Evolutionary conservation across 92 coral and sea anemone genomes (phyloP), one percentile per base, ranked within the genome.

Genomic region (Parazoanthus darwini): DNA sequence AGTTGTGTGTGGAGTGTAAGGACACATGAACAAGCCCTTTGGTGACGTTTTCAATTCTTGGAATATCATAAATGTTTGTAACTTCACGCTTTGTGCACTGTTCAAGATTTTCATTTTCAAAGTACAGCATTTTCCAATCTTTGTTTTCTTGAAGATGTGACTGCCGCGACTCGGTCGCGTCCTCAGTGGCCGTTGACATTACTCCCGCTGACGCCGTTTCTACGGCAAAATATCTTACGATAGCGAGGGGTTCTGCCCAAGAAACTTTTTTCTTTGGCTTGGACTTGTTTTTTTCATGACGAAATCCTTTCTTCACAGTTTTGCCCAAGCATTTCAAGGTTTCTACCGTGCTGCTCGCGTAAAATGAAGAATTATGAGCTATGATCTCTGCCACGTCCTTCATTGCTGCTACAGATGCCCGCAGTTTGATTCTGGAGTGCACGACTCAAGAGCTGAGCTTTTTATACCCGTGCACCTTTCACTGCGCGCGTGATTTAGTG

Each of bases 171-270:
- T 81, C 23, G 35, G 5, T 3, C 39, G 77, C n/a, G 7, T 84
- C 43, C 26, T 36, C 63, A 1, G 26, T 0, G 14, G 79, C 6
- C 29, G 7, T 36, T 9, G 33, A 18, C 79, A 48, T 84, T 11
- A 15, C 79, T 26, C 18, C 37, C n/a, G 26, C 29, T 2, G 44
- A 7, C 10, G 33, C 39, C 8, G 39, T 71, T 39, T 84, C 87
- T 0, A 26, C 42, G 29, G 78, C 6, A 46, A 84, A 84, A 71
- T 48, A 84, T 48, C 74, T 84, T 29, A 84, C 87, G 79, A 42
- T 26, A 33, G 87, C 29, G 6, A 84, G 67, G 14, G 87, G 87
- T n/a, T 84, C 79, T 43, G 87, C 87, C 87, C 87, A 84, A 39
- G 78, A 46, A 71, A 84, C 39, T 2, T 71, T 26, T 36, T 71